Evolutionary conservation across 1,140 invertebrate species (phyloP).

Genomic region (Drosophila baimaii): DNA sequence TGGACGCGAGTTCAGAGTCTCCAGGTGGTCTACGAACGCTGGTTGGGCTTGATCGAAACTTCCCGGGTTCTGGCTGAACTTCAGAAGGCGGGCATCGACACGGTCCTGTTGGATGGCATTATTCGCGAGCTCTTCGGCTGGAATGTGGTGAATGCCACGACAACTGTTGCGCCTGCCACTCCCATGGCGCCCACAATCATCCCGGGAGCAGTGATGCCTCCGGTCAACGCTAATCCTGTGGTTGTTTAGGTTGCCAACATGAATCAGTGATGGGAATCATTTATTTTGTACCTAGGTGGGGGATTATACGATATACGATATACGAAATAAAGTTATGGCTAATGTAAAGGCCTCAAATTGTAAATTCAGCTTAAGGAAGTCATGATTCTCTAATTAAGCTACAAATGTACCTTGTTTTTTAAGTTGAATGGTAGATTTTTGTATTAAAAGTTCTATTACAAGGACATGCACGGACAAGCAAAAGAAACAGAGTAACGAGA

Average conservation of each 20-base stretch:
- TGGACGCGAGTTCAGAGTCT: constrained; percentile 59
- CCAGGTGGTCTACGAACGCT: constrained; percentile 68
- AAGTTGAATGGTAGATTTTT: too few relatives aligned
- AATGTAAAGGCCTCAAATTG: neutral
- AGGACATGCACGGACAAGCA: neutral
- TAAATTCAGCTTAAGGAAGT: too few relatives aligned
- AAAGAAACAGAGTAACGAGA: too few relatives aligned
- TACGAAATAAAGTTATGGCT: neutral
- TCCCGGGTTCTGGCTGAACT: constrained; percentile 58
- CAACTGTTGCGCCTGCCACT: constrained; percentile 17
- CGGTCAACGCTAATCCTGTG: constrained; percentile 16
- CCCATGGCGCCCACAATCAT: constrained; percentile 36
- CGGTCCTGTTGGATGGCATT: constrained; percentile 52
- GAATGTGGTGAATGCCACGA: constrained; percentile 49
- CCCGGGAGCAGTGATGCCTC: constrained; percentile 52
- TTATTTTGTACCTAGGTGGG: neutral
- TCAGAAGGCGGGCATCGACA: constrained; percentile 62
- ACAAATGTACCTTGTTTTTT: too few relatives aligned
- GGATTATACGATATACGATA: neutral
- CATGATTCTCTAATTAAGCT: too few relatives aligned
- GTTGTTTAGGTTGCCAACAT: constrained; percentile 9
- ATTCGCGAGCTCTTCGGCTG: constrained; percentile 71
- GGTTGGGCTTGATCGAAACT: constrained; percentile 52
- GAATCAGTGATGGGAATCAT: constrained; percentile 9
- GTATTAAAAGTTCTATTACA: neutral